Conservation (phyloP, 37 sponge, comb jelly and placozoan species). For the Crambe crambe region DNA sequence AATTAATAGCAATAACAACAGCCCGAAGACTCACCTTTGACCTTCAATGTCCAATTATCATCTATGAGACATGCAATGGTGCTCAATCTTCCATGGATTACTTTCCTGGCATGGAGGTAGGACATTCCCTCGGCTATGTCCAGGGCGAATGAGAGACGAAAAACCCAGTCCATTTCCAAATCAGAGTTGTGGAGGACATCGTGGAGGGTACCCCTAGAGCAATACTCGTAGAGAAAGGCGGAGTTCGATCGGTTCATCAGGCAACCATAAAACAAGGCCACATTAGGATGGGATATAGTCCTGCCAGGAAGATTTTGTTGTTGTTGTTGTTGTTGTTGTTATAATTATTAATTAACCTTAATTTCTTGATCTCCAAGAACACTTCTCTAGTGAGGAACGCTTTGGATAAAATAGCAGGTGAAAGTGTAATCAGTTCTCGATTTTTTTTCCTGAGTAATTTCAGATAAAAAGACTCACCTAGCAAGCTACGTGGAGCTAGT, state of each 20-base stretch:
- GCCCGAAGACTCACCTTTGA: slow-evolving; percentile 49
- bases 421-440: not conserved
- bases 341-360: not conserved
- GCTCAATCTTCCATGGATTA: slow-evolving; percentile 42
- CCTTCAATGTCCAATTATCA: slow-evolving; percentile 42
- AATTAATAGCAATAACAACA: no score
- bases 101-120: slow-evolving; percentile 49
- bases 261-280: slow-evolving; percentile 46
- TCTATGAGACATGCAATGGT: slow-evolving; percentile 44
- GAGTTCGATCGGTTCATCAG: not conserved
- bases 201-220: slow-evolving; percentile 30
- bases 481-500: no score
- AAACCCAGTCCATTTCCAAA: slow-evolving; percentile 32
- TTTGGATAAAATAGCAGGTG: not conserved
- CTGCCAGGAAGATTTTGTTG: slow-evolving; percentile 18
- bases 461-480: no score
- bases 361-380: not conserved
- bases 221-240: slow-evolving; percentile 32
- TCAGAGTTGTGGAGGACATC: slow-evolving; percentile 7
- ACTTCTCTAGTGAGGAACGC: not conserved
- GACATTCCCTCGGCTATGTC: slow-evolving; percentile 41
- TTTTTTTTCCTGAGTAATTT: no score
- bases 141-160: slow-evolving; percentile 36
- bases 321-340: no score
- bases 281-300: slow-evolving; percentile 34